phyloP scores from a whole-genome alignment of 2,888 invertebrate species.

The Acanthosepion esculentum region DNA sequence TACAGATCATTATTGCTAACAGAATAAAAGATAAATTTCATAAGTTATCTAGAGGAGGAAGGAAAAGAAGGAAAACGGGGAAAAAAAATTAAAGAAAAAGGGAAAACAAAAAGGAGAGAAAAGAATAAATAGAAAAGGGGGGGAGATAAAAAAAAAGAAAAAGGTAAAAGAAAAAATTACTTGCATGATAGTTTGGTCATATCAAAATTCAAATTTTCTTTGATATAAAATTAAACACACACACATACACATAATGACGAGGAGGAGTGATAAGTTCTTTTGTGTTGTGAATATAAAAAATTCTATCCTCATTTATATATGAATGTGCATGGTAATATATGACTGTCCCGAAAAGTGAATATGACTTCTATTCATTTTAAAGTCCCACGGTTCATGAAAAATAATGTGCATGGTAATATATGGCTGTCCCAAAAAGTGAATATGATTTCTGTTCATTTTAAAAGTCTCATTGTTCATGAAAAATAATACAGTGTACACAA shows the following conservation, averaged over 20 bases:
- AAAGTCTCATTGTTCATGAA: background rate
- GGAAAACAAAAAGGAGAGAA: too few species aligned
- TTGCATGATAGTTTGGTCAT: too few species aligned
- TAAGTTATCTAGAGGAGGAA: too few species aligned
- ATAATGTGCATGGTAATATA: background rate
- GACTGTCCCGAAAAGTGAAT: background rate
- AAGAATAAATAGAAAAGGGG: too few species aligned
- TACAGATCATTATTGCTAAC: too few species aligned
- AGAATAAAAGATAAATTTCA: too few species aligned
- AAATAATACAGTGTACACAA: conserved; percentile 2
- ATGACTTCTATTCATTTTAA: background rate
- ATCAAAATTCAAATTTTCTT: too few species aligned
- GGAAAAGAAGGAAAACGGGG: too few species aligned
- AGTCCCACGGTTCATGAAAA: background rate
- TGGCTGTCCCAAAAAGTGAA: background rate
- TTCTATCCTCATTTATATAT: background rate
- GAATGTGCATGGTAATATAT: background rate
- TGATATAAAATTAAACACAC: background rate
- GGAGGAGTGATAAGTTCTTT: background rate
- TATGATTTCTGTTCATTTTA: background rate
- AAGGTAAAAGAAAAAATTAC: too few species aligned
- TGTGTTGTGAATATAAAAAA: background rate
- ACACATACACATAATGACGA: background rate
- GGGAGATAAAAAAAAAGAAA: too few species aligned
- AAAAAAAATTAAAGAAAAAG: too few species aligned